Evolutionary conservation across 1,140 invertebrate genomes (phyloP), one percentile per base, ranked within the genome.

Genomic region (Drosophila truncata): DNA sequence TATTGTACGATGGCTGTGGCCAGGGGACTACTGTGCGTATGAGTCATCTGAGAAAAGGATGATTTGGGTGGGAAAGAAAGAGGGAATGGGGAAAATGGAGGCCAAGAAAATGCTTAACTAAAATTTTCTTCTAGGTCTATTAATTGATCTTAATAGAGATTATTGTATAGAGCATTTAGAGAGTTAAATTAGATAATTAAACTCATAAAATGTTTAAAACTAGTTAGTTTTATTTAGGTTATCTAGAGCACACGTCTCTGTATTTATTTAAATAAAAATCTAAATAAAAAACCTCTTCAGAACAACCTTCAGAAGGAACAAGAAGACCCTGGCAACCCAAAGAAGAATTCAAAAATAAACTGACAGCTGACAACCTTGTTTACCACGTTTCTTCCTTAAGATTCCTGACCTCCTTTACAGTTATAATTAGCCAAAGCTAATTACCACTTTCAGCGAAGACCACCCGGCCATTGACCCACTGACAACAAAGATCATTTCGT

Each of bases 11-110:
- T 23, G 50, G 42, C 20, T n/a, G 65, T 10, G 27, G 33, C 11
- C 52, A n/a, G 31, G 33, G 44, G 69, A 88, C 84, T 88, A 90
- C 84, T 81, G 84, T 90, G 78, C 65, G 74, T 59, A 72, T 82
- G 80, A 88, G 63, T 88, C 80, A 87, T 63, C 42, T 52, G 9
- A 6, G 25, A 20, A 20, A 41, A 16, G 5, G 23, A 18, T 6
- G 18, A 31, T 10, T 2, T 6, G 27, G 20, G 4, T 9, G 31
- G 16, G 37, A 29, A 29, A 5, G 2, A 18, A 4, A 4, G 16
- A 11, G 10, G 3, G 10, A 20, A 20, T 49, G 18, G 4, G 20
- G 18, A 0, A 23, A 11, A 20, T 9, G 10, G 6, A 2, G n/a
- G 9, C 5, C 9, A 35, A 16, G 23, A 27, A 44, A 16, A n/a